phyloP scores from a whole-genome alignment of 2,797 vertebrate species.

The Trachops cirrhosus region DNA sequence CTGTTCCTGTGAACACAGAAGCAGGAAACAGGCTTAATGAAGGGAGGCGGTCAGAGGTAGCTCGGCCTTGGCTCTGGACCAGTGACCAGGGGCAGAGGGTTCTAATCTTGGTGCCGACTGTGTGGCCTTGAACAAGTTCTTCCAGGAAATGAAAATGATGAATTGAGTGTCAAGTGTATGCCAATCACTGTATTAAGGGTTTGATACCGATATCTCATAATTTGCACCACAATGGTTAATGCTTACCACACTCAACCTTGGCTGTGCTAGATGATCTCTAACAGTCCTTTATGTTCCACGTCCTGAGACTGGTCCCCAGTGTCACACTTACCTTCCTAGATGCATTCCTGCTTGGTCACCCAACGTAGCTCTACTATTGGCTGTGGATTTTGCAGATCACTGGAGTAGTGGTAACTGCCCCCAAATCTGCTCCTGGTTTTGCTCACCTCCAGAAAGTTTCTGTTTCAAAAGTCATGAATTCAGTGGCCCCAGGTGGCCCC shows the following conservation, averaged over 20 bases:
- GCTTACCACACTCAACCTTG: neutral
- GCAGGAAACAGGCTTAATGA: neutral
- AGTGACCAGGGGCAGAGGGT: neutral
- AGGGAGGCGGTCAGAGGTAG: neutral
- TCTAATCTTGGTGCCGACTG: neutral
- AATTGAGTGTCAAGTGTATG: neutral
- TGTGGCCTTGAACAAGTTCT: neutral
- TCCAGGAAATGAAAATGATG: conserved; percentile 35
- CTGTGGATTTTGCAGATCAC: neutral
- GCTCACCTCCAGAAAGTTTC: conserved; percentile 49
- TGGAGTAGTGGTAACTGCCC: neutral
- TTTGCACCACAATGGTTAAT: neutral
- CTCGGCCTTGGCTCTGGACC: neutral
- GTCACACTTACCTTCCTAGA: neutral
- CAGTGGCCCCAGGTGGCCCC: conserved; percentile 8
- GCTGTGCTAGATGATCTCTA: neutral
- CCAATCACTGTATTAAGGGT: neutral
- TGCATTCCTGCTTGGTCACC: neutral
- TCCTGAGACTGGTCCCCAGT: neutral
- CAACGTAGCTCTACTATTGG: neutral
- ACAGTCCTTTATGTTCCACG: neutral
- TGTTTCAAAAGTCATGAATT: neutral
- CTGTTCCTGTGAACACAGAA: neutral
- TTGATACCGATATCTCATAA: neutral
- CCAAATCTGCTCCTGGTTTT: neutral